Conservation (phyloP, 2,113 vertebrate species). For the Paracanthobrama guichenoti region DNA sequence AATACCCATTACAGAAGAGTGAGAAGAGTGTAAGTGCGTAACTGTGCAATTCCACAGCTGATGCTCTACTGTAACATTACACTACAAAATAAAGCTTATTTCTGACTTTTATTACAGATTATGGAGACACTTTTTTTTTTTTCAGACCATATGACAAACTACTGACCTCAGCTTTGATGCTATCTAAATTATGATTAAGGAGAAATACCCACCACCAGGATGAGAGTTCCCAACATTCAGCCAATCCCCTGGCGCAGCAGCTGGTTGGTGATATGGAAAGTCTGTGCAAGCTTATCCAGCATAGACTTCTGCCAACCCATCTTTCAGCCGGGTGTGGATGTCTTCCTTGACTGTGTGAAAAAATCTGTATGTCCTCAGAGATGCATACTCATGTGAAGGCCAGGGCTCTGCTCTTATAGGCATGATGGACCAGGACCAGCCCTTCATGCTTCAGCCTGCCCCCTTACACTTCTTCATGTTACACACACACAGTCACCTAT, state of each 20-base stretch:
- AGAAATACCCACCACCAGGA: slow-evolving; percentile 87
- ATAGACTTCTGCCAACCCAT: slow-evolving; percentile 89
- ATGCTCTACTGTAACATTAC: not conserved
- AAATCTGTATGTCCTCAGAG: slow-evolving; percentile 17
- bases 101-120: not conserved
- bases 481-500: not conserved
- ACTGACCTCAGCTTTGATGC: not conserved
- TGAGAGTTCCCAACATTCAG: slow-evolving; percentile 92
- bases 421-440: slow-evolving; percentile 28
- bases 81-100: not conserved
- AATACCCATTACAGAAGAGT: not conserved
- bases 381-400: not conserved
- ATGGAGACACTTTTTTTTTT: not conserved
- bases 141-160: not conserved
- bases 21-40: not conserved
- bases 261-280: slow-evolving; percentile 84
- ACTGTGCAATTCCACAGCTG: not conserved
- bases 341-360: slow-evolving; percentile 9
- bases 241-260: slow-evolving; percentile 87
- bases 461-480: slow-evolving; percentile 7
- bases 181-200: not conserved
- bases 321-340: not conserved
- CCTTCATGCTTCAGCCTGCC: slow-evolving; percentile 31
- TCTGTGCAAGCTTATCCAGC: slow-evolving; percentile 77
- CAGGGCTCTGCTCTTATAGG: slow-evolving; percentile 41